Conservation (phyloP, 2,797 vertebrate species). For the Brachyrhaphis roseni region DNA sequence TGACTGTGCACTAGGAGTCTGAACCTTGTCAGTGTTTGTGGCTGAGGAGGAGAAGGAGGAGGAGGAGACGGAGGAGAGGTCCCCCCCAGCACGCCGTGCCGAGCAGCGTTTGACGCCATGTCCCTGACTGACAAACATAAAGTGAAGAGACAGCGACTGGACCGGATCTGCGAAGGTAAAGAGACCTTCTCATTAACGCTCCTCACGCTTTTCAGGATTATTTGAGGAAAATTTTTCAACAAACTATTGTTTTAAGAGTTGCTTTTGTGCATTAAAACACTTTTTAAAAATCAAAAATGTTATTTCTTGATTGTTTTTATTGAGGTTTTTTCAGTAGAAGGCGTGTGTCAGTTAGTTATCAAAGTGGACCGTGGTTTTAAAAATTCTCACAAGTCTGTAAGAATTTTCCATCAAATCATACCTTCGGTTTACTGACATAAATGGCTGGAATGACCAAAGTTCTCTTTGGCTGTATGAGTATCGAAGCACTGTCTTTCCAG, state of each 20-base stretch:
- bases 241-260: neutral
- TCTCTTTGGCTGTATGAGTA: neutral
- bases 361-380: neutral
- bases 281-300: neutral
- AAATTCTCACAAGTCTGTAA: neutral
- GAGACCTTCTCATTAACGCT: neutral
- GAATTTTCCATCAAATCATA: neutral
- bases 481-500: neutral
- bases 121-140: conserved; percentile 87
- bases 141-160: conserved; percentile 85
- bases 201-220: neutral
- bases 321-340: conserved; percentile 8
- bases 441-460: neutral
- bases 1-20: conserved; percentile 77
- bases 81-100: conserved; percentile 45
- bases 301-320: conserved; percentile 33
- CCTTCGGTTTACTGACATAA: neutral
- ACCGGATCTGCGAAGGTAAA: conserved; percentile 86
- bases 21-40: conserved; percentile 64
- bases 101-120: conserved; percentile 73
- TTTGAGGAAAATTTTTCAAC: neutral
- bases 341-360: neutral
- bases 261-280: neutral
- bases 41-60: conserved; percentile 42
- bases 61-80: conserved; percentile 48